Conservation (phyloP, 2,888 invertebrate genomes). For the Cartodere bifasciata region DNA sequence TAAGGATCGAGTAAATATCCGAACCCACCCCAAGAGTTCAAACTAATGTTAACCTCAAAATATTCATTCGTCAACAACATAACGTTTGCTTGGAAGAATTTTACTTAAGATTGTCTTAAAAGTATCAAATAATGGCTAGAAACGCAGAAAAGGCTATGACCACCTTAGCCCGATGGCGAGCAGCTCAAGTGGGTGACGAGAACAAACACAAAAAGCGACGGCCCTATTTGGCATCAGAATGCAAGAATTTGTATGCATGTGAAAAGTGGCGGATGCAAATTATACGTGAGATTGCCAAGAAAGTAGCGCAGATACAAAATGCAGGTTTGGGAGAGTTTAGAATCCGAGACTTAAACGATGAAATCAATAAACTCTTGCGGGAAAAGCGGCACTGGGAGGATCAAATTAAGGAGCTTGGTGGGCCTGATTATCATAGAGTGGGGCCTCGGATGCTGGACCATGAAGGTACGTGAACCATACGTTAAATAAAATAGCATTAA, state of each 20-base stretch:
- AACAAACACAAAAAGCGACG: slow-evolving; percentile 73
- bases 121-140: too few species aligned
- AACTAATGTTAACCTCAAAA: too few species aligned
- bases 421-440: slow-evolving; percentile 83
- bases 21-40: too few species aligned
- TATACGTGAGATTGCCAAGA: slow-evolving; percentile 92
- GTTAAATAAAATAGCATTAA: too few species aligned
- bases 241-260: slow-evolving; percentile 79
- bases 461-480: too few species aligned
- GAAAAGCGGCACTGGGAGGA: slow-evolving; percentile 98
- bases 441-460: slow-evolving; percentile 90
- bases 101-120: too few species aligned
- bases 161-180: slow-evolving; percentile 94
- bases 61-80: too few species aligned
- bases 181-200: slow-evolving; percentile 86
- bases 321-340: slow-evolving; percentile 98
- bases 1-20: too few species aligned
- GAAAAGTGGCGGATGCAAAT: slow-evolving; percentile 97
- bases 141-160: slow-evolving; percentile 99
- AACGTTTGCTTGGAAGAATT: too few species aligned
- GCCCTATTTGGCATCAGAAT: slow-evolving; percentile 91
- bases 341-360: slow-evolving; percentile 95
- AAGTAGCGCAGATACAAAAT: slow-evolving; percentile 98
- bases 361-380: slow-evolving; percentile 93
- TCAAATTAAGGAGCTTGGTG: slow-evolving; percentile 88